Conservation (phyloP, 2,113 vertebrate genomes). For the Hassar affinis region DNA sequence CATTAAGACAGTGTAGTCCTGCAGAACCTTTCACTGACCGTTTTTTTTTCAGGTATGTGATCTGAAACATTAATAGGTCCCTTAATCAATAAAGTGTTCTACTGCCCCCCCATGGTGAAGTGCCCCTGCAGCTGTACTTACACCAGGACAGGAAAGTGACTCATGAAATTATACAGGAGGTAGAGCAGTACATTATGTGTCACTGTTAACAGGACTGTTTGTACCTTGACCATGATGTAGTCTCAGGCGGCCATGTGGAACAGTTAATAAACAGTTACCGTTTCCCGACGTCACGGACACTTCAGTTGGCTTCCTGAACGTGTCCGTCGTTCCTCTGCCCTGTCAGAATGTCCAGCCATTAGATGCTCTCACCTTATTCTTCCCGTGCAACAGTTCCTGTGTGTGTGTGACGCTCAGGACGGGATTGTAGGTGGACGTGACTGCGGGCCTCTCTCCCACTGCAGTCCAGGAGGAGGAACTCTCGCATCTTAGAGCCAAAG, state of each 20-base stretch:
- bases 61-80: background rate
- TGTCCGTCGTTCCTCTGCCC: background rate
- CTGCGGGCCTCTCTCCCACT: constrained; percentile 60
- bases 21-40: background rate
- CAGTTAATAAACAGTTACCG: background rate
- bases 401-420: constrained; percentile 85
- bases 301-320: background rate
- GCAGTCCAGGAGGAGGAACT: constrained; percentile 65
- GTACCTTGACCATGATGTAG: background rate
- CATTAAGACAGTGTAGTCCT: background rate
- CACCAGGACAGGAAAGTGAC: constrained; percentile 1
- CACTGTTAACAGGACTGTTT: background rate
- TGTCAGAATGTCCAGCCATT: constrained; percentile 11
- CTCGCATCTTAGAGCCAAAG: constrained; percentile 66
- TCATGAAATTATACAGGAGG: background rate
- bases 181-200: background rate
- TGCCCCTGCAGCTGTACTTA: background rate
- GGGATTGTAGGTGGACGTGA: constrained; percentile 77
- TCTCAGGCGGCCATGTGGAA: background rate
- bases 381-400: constrained; percentile 83
- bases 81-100: constrained; percentile 8
- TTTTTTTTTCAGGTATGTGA: background rate
- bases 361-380: constrained; percentile 82
- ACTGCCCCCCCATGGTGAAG: constrained; percentile 5
- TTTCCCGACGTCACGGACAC: background rate